A percentile compares a stretch with the other conserved stretches of the same genome.
Conservation (phyloP, 2,113 vertebrate species). For the Channa maculata region DNA sequence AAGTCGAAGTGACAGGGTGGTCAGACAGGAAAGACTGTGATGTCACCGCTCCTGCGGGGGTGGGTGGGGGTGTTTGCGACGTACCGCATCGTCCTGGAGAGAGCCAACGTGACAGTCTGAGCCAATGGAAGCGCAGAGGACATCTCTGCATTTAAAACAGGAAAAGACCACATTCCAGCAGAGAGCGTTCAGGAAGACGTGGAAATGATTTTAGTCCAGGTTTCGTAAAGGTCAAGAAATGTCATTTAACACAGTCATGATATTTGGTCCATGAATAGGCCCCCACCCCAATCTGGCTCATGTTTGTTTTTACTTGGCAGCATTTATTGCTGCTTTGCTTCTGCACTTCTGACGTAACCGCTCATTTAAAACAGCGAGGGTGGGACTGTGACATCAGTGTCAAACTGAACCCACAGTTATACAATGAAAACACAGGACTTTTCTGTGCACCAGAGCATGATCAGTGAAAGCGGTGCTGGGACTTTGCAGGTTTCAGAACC, state of each 20-base stretch:
- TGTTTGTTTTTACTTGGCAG: background rate
- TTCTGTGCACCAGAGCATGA: too few species aligned
- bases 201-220: background rate
- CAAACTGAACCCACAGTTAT: too few species aligned
- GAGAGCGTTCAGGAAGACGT: constrained; percentile 26
- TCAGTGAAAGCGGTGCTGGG: too few species aligned
- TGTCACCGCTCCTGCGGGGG: constrained; percentile 48
- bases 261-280: too few species aligned
- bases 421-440: too few species aligned
- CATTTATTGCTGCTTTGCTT: background rate
- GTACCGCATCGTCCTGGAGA: constrained; percentile 34
- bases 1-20: constrained; percentile 39
- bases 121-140: constrained; percentile 56
- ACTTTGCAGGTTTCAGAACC: too few species aligned
- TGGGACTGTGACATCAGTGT: background rate
- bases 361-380: background rate
- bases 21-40: constrained; percentile 28
- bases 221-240: constrained; percentile 9
- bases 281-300: too few species aligned
- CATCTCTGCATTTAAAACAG: background rate
- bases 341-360: background rate
- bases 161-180: constrained; percentile 35
- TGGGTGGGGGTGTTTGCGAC: constrained; percentile 38
- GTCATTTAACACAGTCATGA: constrained; percentile 18
- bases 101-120: constrained; percentile 27